A percentile compares a stretch with the other conserved stretches of the same genome.
Conservation (phyloP, 37 sponge, comb jelly and placozoan species). For the Aphrocallistes beatrix region DNA sequence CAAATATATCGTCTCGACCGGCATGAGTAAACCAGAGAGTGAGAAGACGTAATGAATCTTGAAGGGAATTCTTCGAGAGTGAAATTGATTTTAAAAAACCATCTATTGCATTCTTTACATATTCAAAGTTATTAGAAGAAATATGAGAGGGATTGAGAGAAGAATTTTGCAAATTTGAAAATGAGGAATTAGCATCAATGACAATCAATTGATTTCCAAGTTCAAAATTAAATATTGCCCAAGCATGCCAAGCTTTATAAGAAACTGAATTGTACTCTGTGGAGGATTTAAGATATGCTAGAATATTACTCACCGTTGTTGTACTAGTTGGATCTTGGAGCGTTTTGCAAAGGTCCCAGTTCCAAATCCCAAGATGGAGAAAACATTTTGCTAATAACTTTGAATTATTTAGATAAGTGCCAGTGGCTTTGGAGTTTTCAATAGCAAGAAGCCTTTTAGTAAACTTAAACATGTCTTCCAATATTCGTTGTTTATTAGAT, state of each 20-base stretch:
- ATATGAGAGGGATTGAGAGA: too few relatives aligned
- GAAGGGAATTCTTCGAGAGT: constrained; percentile 79
- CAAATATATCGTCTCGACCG: constrained; percentile 50
- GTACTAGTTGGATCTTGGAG: neutral
- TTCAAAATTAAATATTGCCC: constrained; percentile 95
- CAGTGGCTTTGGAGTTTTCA: neutral
- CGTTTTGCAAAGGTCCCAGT: neutral
- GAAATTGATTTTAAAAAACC: constrained; percentile 87
- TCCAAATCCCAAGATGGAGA: neutral
- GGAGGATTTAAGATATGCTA: constrained; percentile 33
- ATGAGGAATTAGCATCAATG: neutral
- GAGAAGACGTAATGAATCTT: constrained; percentile 83
- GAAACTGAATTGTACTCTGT: constrained; percentile 63
- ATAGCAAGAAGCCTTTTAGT: neutral
- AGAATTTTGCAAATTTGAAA: neutral
- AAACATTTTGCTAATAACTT: neutral
- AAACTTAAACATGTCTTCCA: neutral
- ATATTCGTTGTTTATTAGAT: neutral
- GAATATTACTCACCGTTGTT: neutral
- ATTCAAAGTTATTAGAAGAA: neutral
- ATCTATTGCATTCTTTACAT: neutral
- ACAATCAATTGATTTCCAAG: constrained; percentile 39
- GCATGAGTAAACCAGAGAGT: constrained; percentile 96
- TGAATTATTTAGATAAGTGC: neutral
- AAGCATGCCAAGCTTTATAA: constrained; percentile 97